These are phyloP conservation scores for Griposia aprilina DNA, from an alignment of 2,888 invertebrate genomes.

Conservation along the genomic window DNA sequence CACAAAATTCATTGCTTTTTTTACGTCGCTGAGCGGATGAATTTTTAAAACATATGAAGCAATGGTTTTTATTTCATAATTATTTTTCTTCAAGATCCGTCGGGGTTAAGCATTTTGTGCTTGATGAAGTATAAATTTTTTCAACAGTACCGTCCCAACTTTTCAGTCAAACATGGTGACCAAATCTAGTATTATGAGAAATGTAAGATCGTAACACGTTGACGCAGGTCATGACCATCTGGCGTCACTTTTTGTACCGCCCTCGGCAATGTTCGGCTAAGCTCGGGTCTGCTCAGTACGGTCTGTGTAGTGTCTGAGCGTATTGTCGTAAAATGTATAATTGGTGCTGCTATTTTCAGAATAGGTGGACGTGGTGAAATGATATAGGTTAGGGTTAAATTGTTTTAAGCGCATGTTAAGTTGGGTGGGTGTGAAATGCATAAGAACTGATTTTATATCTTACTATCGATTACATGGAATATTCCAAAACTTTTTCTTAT, in stretches of 20 bases:
- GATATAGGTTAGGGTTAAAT: slow-evolving; percentile 42
- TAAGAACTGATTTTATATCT: no score
- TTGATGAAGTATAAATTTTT: not conserved
- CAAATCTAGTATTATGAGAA: slow-evolving; percentile 68
- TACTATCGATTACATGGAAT: no score
- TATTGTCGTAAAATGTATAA: slow-evolving; percentile 64
- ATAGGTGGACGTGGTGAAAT: slow-evolving; percentile 27
- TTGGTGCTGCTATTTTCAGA: slow-evolving; percentile 61
- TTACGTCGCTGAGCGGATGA: no score
- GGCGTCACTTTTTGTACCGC: slow-evolving; percentile 70
- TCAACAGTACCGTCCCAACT: slow-evolving; percentile 19
- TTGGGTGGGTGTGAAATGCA: not conserved
- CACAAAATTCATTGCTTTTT: no score
- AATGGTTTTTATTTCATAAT: no score
- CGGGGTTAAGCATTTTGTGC: no score
- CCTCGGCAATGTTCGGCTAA: slow-evolving; percentile 44
- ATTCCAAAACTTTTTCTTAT: no score
- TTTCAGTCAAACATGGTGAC: slow-evolving; percentile 44
- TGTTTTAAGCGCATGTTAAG: not conserved
- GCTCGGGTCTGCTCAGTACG: slow-evolving; percentile 41
- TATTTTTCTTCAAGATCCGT: no score
- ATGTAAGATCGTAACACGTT: slow-evolving; percentile 72
- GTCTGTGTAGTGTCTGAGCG: slow-evolving; percentile 66
- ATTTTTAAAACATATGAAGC: no score
- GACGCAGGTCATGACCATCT: slow-evolving; percentile 86